Percentiles rank a stretch among this genome's conserved stretches.
Evolutionary conservation across 2,888 invertebrate species (phyloP).

Genomic region (Desoria tigrina): DNA sequence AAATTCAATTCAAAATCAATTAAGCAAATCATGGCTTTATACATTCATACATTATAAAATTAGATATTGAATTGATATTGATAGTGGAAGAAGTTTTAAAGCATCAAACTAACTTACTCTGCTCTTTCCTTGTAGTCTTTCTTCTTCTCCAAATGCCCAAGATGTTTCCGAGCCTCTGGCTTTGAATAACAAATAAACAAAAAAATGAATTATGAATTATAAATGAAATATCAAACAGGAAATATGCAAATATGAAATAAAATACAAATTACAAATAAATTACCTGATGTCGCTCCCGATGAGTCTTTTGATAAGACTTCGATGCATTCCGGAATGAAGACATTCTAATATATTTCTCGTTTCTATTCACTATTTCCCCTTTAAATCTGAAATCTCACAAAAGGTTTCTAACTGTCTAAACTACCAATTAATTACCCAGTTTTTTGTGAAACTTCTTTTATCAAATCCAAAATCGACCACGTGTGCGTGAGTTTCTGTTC

Average conservation of each 20-base stretch:
- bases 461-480: no score
- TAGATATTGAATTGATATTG: not conserved
- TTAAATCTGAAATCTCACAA: not conserved
- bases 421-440: no score
- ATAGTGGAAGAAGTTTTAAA: constrained; percentile 13
- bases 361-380: not conserved
- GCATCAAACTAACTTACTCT: constrained; percentile 53
- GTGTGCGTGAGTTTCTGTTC: no score
- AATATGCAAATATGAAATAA: no score
- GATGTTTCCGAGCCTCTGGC: constrained; percentile 71
- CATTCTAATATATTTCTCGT: constrained; percentile 62
- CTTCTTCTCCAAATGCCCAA: constrained; percentile 84
- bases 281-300: constrained; percentile 78
- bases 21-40: constrained; percentile 4
- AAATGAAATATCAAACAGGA: no score
- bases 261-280: no score
- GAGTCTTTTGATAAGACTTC: constrained; percentile 80
- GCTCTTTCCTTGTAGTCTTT: constrained; percentile 82
- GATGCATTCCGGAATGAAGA: constrained; percentile 87
- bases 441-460: no score
- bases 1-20: constrained; percentile 36
- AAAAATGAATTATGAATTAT: constrained; percentile 16
- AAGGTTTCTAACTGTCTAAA: no score
- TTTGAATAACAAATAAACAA: constrained; percentile 35
- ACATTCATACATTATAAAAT: not conserved